Evolutionary conservation across 2,113 vertebrate species (phyloP), one percentile per base, ranked within the genome.

Genomic region (Solenodon paradoxus): DNA sequence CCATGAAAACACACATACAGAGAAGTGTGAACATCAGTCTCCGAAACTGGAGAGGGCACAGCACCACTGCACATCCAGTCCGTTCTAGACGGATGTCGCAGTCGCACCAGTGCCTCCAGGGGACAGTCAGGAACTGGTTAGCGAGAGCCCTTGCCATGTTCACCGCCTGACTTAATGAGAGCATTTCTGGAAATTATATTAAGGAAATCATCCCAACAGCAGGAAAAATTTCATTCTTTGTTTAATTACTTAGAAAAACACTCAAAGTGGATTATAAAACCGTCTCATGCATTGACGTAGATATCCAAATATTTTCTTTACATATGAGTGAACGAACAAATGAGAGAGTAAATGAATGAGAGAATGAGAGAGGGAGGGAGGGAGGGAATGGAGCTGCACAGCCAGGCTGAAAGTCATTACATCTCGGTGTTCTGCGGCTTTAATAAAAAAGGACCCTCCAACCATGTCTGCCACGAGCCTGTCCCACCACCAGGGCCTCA

Each of bases 171-270:
- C 24, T 38, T 10, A 6, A 22, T 6, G 32, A 47, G 1, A 28
- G 22, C 9, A 12, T 38, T 59, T 68, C 42, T 69, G 69, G 69
- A 91, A 49, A 47, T 32, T 64, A 38, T 15, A 32, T 42, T 68
- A 38, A 45, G 49, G 24, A 51, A 74, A 40, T 61, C 30, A 95
- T 13, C 35, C 4, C 42, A 79, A 28, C 1, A 71, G 45, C n/a
- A 30, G 57, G 19, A n/a, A 77, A 93, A 63, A 57, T 35, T 9
- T 30, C 47, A 38, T 42, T 66, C 74, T 8, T 9, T 53, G 47
- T 42, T 69, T 59, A 61, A 85, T 61, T 69, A 80, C 24, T 49
- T 28, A 42, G n/a, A 26, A 51, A 87, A 87, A 92, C 17, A 87
- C 22, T 32, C 24, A 22, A 75, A 38, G 28, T 38, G 49, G 26